phyloP scores from a whole-genome alignment of 92 coral and sea anemone species.

The Heliopora coerulea region DNA sequence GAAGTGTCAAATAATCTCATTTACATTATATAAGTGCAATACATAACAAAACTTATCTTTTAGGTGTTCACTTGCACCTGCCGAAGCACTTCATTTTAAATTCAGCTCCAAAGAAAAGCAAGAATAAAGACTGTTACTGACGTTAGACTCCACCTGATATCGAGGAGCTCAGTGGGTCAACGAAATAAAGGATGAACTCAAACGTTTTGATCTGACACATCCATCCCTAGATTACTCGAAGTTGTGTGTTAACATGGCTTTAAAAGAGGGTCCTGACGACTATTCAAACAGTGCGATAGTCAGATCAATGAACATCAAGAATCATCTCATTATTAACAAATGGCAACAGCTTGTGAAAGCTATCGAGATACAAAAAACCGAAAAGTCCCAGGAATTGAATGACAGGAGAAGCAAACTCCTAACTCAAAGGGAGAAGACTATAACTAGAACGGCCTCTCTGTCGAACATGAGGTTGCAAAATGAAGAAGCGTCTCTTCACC shows the following conservation, averaged over 20 bases:
- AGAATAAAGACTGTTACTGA: no score
- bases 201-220: no score
- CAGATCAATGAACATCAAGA: conserved; percentile 17
- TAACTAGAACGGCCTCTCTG: conserved; percentile 29
- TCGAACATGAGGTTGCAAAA: neutral
- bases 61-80: conserved; percentile 32
- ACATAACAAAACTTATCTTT: conserved; percentile 1
- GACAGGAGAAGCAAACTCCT: conserved; percentile 22
- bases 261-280: conserved; percentile 10
- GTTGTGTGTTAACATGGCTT: neutral
- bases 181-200: no score
- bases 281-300: neutral
- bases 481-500: conserved; percentile 8
- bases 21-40: conserved; percentile 5
- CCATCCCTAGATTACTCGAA: neutral
- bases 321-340: conserved; percentile 9
- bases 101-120: neutral
- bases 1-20: conserved; percentile 34
- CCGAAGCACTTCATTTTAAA: neutral
- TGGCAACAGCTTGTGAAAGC: conserved; percentile 30
- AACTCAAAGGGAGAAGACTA: neutral
- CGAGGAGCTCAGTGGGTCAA: no score
- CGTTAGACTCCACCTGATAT: no score
- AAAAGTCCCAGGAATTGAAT: conserved; percentile 4
- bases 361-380: conserved; percentile 10